A percentile compares a stretch with the other conserved stretches of the same genome.
These are phyloP conservation scores for Dynastes maya DNA, from an alignment of 2,888 invertebrate genomes.

Conservation along the genomic window DNA sequence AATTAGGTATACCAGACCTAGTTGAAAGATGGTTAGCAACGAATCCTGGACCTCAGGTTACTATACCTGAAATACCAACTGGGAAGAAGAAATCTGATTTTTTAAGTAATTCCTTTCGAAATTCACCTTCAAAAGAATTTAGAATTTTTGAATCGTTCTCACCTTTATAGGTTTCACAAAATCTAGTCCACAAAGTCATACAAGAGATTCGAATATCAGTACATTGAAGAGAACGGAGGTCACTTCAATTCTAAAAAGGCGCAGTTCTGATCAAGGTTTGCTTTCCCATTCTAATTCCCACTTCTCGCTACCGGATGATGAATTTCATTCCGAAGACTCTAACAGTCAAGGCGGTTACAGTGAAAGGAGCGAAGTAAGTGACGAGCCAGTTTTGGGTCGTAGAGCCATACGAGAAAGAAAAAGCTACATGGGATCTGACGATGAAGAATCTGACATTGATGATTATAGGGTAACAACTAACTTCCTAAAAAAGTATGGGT, in stretches of 20 bases:
- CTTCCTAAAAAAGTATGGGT: neutral
- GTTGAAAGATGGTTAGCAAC: conserved; percentile 80
- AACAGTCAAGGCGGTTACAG: conserved; percentile 79
- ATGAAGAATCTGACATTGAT: conserved; percentile 86
- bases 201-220: conserved; percentile 65
- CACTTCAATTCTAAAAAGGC: conserved; percentile 76
- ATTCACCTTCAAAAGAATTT: conserved; percentile 24
- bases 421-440: conserved; percentile 75
- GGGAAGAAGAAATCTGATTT: conserved; percentile 64
- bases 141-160: conserved; percentile 11
- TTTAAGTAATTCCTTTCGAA: conserved; percentile 59
- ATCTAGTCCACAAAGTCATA: conserved; percentile 48
- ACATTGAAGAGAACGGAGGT: conserved; percentile 70
- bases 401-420: conserved; percentile 76
- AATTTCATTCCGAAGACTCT: conserved; percentile 79
- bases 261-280: conserved; percentile 72
- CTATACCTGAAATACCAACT: conserved; percentile 61
- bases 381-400: conserved; percentile 79
- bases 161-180: conserved; percentile 52
- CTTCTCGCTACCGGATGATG: conserved; percentile 68
- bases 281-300: conserved; percentile 70
- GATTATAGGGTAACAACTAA: conserved; percentile 71
- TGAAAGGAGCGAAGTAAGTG: conserved; percentile 78
- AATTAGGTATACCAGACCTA: conserved; percentile 82
- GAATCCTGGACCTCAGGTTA: conserved; percentile 78